These are phyloP conservation scores for Agrypnia vestita DNA, from an alignment of 1,140 invertebrate species.

Conservation along the genomic window DNA sequence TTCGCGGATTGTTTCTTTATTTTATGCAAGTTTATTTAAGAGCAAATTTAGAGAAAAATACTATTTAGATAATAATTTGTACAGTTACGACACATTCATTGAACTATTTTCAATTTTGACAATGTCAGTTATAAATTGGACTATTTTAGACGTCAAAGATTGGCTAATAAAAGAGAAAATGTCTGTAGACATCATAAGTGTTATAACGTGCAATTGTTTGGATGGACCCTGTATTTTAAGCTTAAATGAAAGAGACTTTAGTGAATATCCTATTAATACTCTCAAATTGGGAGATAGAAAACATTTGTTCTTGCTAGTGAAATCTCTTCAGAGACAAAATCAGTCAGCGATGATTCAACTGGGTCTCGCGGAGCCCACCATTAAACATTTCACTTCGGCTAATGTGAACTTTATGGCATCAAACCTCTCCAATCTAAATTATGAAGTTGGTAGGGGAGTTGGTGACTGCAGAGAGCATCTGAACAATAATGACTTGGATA, in stretches of 20 bases:
- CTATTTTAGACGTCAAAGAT: constrained; percentile 70
- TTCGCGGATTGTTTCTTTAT: constrained; percentile 1
- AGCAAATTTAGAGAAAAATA: constrained; percentile 5
- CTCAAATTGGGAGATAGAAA: constrained; percentile 69
- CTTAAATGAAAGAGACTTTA: constrained; percentile 70
- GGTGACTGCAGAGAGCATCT: constrained; percentile 44
- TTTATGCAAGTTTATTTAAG: neutral
- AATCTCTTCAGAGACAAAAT: constrained; percentile 70
- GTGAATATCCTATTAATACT: constrained; percentile 68
- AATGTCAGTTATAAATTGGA: constrained; percentile 67
- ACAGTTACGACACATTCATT: constrained; percentile 6
- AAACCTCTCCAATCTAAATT: constrained; percentile 70
- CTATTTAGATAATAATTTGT: neutral
- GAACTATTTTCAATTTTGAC: neutral
- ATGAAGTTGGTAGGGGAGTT: constrained; percentile 67
- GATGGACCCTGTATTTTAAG: constrained; percentile 70
- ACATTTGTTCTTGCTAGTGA: constrained; percentile 68
- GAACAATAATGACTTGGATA: constrained; percentile 63
- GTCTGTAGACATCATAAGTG: constrained; percentile 63
- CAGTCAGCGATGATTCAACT: constrained; percentile 68
- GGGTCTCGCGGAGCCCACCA: constrained; percentile 62
- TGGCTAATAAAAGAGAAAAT: constrained; percentile 71
- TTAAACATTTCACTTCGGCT: constrained; percentile 61
- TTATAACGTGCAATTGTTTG: constrained; percentile 68
- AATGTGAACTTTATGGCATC: constrained; percentile 71